A percentile compares a stretch with the other conserved stretches of the same genome.
Evolutionary conservation across 2,888 invertebrate species (phyloP).

Genomic region (Mechanitis mazaeus): DNA sequence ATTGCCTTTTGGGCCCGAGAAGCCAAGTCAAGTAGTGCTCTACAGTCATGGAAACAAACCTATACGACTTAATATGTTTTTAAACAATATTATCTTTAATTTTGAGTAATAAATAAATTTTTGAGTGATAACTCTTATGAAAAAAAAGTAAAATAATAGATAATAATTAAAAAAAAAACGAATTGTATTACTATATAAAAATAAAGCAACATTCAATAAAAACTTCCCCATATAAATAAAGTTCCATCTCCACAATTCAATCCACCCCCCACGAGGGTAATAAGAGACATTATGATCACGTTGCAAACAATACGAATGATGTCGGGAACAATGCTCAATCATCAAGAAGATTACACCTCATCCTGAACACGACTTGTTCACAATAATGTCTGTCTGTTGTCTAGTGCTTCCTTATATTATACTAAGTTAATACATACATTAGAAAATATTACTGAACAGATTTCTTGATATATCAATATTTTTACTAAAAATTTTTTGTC

Average conservation of each 20-base stretch:
- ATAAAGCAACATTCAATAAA: not conserved
- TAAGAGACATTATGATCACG: constrained; percentile 67
- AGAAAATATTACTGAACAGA: too few species aligned
- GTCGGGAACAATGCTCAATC: constrained; percentile 70
- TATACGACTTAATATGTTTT: too few species aligned
- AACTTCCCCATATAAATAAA: not conserved
- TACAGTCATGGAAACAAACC: constrained; percentile 40
- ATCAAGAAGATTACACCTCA: constrained; percentile 39
- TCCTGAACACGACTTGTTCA: constrained; percentile 21
- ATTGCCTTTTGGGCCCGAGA: constrained; percentile 67
- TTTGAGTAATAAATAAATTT: constrained; percentile 4
- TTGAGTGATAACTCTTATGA: too few species aligned
- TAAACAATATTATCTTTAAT: too few species aligned
- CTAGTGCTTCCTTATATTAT: constrained; percentile 2
- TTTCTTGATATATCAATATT: too few species aligned
- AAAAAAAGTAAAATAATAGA: too few species aligned
- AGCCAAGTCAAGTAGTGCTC: constrained; percentile 42
- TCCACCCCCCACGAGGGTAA: constrained; percentile 44
- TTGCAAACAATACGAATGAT: constrained; percentile 72
- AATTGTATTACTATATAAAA: too few species aligned
- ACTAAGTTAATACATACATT: too few species aligned
- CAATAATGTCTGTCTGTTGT: not conserved
- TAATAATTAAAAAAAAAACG: too few species aligned
- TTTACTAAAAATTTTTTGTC: too few species aligned
- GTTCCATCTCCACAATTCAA: constrained; percentile 31